Conservation (phyloP, 1,140 invertebrate genomes). For the Probaryconus sp. region DNA sequence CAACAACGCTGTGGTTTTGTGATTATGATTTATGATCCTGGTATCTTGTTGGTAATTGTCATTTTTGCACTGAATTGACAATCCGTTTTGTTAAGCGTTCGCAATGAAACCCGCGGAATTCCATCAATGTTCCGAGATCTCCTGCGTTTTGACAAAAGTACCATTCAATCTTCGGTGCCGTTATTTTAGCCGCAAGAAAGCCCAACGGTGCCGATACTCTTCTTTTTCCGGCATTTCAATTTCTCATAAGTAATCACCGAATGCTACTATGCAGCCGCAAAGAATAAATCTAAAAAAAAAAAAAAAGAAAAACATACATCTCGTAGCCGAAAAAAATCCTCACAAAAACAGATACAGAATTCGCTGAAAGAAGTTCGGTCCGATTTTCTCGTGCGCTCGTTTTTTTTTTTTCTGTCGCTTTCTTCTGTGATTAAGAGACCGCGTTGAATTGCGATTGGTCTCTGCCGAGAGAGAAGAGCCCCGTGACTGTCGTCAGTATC, state of each 20-base stretch:
- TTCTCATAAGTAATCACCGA: conserved; percentile 45
- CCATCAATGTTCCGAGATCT: too few relatives aligned
- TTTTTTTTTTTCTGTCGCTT: conserved; percentile 9
- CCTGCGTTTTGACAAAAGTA: too few relatives aligned
- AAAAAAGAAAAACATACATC: conserved; percentile 26
- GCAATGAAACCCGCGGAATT: too few relatives aligned
- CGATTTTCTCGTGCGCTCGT: neutral
- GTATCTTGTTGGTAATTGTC: too few relatives aligned
- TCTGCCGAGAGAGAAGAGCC: conserved; percentile 25
- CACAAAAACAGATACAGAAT: conserved; percentile 4
- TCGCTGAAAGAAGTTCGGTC: neutral
- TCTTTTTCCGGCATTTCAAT: conserved; percentile 39
- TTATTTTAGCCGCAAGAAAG: conserved; percentile 12
- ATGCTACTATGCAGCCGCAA: too few relatives aligned
- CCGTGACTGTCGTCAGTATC: conserved; percentile 31
- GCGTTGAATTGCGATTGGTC: conserved; percentile 51
- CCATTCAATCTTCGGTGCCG: too few relatives aligned
- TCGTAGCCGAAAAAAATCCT: conserved; percentile 28
- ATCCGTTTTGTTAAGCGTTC: too few relatives aligned
- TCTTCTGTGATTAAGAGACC: conserved; percentile 56
- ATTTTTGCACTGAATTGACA: too few relatives aligned
- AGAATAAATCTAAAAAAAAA: too few relatives aligned
- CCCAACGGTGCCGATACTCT: neutral
- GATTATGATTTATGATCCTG: too few relatives aligned
- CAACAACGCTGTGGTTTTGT: too few relatives aligned